These are phyloP conservation scores for Melitaea cinxia DNA, from an alignment of 1,140 invertebrate genomes.

Conservation along the genomic window DNA sequence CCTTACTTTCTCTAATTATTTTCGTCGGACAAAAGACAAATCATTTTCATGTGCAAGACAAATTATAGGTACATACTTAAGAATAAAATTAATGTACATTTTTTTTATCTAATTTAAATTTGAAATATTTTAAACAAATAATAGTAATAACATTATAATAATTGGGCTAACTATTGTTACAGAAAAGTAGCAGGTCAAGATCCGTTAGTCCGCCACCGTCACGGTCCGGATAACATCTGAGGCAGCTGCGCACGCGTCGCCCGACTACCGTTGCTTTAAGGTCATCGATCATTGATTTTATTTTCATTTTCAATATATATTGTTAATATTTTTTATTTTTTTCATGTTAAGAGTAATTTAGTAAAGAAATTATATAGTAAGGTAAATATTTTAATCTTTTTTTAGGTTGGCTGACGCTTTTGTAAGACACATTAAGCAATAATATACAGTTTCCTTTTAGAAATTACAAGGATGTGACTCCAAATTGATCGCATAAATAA, in stretches of 20 bases:
- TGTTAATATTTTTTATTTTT: background rate
- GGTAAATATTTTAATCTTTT: background rate
- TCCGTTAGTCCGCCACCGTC: constrained; percentile 46
- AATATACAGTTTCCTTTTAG: too few relatives aligned
- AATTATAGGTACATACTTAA: background rate
- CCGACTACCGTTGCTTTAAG: constrained; percentile 41
- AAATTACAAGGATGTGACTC: background rate
- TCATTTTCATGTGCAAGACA: background rate
- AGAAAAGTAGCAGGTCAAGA: constrained; percentile 43
- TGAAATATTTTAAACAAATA: constrained; percentile 8
- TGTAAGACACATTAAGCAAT: too few relatives aligned
- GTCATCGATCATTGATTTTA: constrained; percentile 46
- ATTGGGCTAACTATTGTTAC: background rate
- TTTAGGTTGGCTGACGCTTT: too few relatives aligned
- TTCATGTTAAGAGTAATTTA: background rate
- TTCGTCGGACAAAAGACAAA: background rate
- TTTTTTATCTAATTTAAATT: background rate
- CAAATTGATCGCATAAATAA: background rate
- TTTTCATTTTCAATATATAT: constrained; percentile 4
- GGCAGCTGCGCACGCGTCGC: constrained; percentile 42
- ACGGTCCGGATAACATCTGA: constrained; percentile 46
- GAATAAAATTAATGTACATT: background rate
- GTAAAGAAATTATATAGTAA: background rate
- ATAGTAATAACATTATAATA: too few relatives aligned
- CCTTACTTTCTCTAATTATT: too few relatives aligned